Conservation (phyloP, 2,113 vertebrate species). For the Sinocyclocheilus anophthalmus region DNA sequence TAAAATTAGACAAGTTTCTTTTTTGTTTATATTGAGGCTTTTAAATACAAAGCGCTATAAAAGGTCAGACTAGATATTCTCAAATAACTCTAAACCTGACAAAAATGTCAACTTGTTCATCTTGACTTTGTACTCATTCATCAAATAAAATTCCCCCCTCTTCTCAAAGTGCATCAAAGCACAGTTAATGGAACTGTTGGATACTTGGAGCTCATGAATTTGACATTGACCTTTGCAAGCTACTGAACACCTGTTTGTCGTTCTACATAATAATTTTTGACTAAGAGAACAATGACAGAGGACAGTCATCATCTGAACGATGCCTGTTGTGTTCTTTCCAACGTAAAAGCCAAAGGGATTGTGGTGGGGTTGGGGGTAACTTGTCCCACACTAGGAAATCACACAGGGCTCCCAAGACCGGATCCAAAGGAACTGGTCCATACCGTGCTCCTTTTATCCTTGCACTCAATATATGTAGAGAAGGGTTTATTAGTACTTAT, state of each 20-base stretch:
- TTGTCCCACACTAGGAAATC: slow-evolving; percentile 22
- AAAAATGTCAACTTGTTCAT: background rate
- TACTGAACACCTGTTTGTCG: slow-evolving; percentile 46
- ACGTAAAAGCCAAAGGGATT: slow-evolving; percentile 9
- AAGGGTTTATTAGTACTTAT: too few relatives aligned
- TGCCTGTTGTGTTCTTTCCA: slow-evolving; percentile 38
- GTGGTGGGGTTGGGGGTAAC: background rate
- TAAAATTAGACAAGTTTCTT: slow-evolving; percentile 2
- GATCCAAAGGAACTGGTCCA: slow-evolving; percentile 24
- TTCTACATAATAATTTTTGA: slow-evolving; percentile 49
- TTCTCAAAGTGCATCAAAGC: background rate
- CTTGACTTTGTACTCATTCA: background rate
- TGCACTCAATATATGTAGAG: slow-evolving; percentile 9
- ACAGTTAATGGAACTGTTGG: background rate
- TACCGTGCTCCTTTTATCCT: background rate
- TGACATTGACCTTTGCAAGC: slow-evolving; percentile 40
- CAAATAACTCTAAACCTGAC: background rate
- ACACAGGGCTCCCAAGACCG: slow-evolving; percentile 8
- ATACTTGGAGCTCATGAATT: slow-evolving; percentile 6
- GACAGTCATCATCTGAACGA: slow-evolving; percentile 43
- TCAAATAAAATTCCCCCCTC: background rate
- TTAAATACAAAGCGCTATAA: background rate
- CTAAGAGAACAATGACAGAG: slow-evolving; percentile 42
- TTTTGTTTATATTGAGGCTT: background rate
- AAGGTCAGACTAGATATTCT: background rate